Conservation (phyloP, 2,113 vertebrate genomes). For the Oncorhynchus nerka region DNA sequence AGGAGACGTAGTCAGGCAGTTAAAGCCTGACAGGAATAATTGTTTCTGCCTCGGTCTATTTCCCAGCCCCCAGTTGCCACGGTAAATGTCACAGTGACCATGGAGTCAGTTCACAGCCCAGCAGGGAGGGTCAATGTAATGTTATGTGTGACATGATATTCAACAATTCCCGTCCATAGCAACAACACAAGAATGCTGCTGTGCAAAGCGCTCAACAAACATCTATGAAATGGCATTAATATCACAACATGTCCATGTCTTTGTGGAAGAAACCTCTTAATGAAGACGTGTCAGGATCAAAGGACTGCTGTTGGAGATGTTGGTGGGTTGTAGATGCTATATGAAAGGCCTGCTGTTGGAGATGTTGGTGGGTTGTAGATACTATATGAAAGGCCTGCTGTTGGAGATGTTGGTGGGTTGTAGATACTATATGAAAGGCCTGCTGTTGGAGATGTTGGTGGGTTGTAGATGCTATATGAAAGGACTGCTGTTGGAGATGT, state of each 20-base stretch:
- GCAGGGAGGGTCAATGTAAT: conserved; percentile 37
- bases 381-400: not conserved
- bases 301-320: not conserved
- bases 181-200: conserved; percentile 62
- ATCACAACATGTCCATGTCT: conserved; percentile 65
- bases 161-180: conserved; percentile 58
- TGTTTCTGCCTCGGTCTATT: conserved; percentile 19
- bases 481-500: not conserved
- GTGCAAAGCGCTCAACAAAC: conserved; percentile 63
- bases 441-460: not conserved
- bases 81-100: conserved; percentile 49
- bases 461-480: not conserved
- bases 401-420: not conserved
- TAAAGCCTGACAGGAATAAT: not conserved
- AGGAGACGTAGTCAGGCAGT: not conserved
- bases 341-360: not conserved
- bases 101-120: conserved; percentile 59
- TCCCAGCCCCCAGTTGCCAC: conserved; percentile 23
- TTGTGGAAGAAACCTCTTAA: conserved; percentile 9
- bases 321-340: not conserved
- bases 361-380: not conserved
- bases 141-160: conserved; percentile 53
- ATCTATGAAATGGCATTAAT: conserved; percentile 65
- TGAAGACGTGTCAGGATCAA: conserved; percentile 15
- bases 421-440: not conserved